These are phyloP conservation scores for Ophiodon elongatus DNA, from an alignment of 2,113 vertebrate species.

Conservation along the genomic window DNA sequence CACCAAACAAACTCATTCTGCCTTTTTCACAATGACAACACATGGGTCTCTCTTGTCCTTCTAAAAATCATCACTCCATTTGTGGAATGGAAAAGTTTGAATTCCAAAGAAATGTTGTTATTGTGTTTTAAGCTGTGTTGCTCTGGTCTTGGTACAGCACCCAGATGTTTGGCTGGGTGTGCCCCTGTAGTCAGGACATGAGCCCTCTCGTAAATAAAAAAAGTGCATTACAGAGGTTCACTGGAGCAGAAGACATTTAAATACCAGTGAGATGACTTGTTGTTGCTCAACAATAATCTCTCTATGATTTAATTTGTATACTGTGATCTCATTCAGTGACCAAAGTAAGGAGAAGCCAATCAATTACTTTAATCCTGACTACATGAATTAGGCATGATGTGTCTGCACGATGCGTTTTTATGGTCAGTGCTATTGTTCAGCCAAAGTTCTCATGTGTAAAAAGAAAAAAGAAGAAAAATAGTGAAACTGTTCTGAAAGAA, in stretches of 20 bases:
- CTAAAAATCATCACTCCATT: not conserved
- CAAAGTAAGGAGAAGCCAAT: not conserved
- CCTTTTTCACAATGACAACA: not conserved
- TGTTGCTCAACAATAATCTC: not conserved
- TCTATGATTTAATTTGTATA: not conserved
- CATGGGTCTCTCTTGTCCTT: not conserved
- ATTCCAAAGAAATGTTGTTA: not conserved
- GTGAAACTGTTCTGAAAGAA: not conserved
- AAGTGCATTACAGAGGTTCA: not conserved
- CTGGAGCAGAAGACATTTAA: not conserved
- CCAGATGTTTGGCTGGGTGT: conserved; percentile 6
- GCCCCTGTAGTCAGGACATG: conserved; percentile 2
- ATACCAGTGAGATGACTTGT: not conserved
- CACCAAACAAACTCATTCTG: not conserved
- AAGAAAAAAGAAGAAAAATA: not conserved
- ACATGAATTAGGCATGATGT: not conserved
- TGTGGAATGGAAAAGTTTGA: conserved; percentile 1
- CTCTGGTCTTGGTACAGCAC: not conserved
- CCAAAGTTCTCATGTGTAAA: not conserved
- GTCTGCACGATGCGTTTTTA: not conserved
- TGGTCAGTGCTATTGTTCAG: not conserved
- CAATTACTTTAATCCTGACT: not conserved
- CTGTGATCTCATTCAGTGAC: not conserved
- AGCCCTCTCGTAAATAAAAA: no score
- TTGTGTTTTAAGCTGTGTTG: not conserved